A percentile compares a stretch with the other conserved stretches of the same genome.
These are phyloP conservation scores for Centrocercus urophasianus DNA, from an alignment of 2,113 vertebrate genomes.

Conservation along the genomic window DNA sequence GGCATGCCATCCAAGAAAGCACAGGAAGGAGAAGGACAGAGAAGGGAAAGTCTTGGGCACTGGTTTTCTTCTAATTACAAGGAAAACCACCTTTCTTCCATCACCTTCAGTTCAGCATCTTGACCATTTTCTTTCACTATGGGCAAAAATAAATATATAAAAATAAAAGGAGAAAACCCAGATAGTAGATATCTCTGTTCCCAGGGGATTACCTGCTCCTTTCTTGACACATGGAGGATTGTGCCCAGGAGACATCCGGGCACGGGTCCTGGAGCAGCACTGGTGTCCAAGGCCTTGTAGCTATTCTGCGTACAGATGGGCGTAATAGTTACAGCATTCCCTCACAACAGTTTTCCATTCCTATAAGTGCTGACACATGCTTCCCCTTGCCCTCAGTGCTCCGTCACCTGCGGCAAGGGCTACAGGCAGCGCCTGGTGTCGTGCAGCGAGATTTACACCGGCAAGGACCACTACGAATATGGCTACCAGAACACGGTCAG, in stretches of 20 bases:
- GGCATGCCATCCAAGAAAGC: background rate
- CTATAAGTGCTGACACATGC: accelerated
- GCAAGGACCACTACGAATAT: slow-evolving; percentile 93
- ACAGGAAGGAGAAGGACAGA: background rate
- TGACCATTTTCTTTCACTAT: background rate
- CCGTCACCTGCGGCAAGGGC: slow-evolving; percentile 91
- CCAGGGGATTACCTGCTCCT: background rate
- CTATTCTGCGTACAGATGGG: background rate
- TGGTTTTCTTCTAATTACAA: background rate
- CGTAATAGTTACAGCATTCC: background rate
- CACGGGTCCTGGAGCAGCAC: background rate
- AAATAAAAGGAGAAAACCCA: background rate
- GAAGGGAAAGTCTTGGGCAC: background rate
- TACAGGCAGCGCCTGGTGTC: slow-evolving; percentile 93
- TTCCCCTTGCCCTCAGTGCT: slow-evolving; percentile 83
- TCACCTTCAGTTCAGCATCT: background rate
- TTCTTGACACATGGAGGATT: background rate
- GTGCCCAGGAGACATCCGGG: background rate
- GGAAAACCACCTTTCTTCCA: background rate
- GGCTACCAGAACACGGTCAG: slow-evolving; percentile 87
- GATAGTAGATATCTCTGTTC: background rate
- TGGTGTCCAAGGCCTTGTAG: background rate
- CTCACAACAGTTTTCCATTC: background rate
- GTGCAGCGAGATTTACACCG: slow-evolving; percentile 93
- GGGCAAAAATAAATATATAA: too few relatives aligned